Percentiles rank a stretch among this genome's conserved stretches.
These are phyloP conservation scores for Micoletzkya japonica DNA, from an alignment of 2,888 invertebrate genomes.

Conservation along the genomic window DNA sequence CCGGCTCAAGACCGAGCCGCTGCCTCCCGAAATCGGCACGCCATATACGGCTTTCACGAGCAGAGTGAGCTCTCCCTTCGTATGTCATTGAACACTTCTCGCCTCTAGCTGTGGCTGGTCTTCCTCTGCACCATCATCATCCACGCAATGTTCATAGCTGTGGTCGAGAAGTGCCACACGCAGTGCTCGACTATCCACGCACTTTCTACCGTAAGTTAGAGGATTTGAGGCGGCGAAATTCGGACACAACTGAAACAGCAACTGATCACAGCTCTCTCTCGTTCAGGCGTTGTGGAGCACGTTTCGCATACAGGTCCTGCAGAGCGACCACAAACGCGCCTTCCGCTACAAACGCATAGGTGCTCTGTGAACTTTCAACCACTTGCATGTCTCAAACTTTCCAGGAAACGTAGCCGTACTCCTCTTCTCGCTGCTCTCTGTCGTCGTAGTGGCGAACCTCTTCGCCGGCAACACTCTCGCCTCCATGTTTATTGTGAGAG, in stretches of 20 bases:
- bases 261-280: no score
- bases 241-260: no score
- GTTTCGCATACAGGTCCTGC: background rate
- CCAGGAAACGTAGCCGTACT: no score
- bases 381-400: background rate
- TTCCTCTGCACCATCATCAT: background rate
- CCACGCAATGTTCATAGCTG: no score
- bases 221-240: no score
- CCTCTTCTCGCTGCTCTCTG: background rate
- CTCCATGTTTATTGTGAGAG: constrained; percentile 2
- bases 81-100: background rate
- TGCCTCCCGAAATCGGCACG: constrained; percentile 1
- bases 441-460: background rate
- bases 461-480: constrained; percentile 3
- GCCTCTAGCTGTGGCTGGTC: background rate
- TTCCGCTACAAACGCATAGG: background rate
- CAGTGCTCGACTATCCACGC: no score
- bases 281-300: constrained; percentile 1
- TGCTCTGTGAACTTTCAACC: background rate
- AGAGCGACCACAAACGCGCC: background rate
- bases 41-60: background rate
- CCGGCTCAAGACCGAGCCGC: constrained; percentile 1
- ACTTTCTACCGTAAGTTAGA: no score
- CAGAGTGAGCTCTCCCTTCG: no score
- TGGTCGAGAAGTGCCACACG: no score